Conservation (phyloP, 92 coral and sea anemone genomes). For the Muricea muricata region DNA sequence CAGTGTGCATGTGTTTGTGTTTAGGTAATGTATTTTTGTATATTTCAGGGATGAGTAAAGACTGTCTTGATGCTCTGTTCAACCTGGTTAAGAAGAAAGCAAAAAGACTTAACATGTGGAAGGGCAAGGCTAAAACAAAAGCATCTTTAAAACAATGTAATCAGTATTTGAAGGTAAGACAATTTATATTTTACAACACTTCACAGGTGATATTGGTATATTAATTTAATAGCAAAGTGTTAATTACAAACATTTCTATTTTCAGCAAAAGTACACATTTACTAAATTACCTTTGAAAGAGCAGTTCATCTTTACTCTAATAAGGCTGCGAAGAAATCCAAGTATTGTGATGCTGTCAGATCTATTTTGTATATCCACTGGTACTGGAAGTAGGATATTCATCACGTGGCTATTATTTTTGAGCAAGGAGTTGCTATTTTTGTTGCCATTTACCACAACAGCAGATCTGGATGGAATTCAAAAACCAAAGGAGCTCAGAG, state of each 20-base stretch:
- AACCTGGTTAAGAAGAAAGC: not conserved
- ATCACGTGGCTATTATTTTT: slow-evolving; percentile 64
- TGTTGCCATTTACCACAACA: slow-evolving; percentile 54
- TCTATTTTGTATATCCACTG: slow-evolving; percentile 64
- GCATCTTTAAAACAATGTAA: not conserved
- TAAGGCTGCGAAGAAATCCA: slow-evolving; percentile 64
- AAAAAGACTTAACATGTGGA: not conserved
- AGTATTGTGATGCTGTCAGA: slow-evolving; percentile 73
- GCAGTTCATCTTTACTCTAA: slow-evolving; percentile 75
- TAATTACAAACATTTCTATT: not conserved
- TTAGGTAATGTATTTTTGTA: no score
- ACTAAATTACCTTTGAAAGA: slow-evolving; percentile 68
- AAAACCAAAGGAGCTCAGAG: slow-evolving; percentile 44
- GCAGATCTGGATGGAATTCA: slow-evolving; percentile 38
- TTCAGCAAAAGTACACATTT: slow-evolving; percentile 61
- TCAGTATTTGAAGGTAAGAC: slow-evolving; percentile 2
- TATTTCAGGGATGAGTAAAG: not conserved
- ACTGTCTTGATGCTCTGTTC: not conserved
- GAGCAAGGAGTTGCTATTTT: slow-evolving; percentile 53
- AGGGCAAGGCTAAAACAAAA: not conserved
- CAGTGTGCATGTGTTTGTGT: not conserved
- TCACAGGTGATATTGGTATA: not conserved
- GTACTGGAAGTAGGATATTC: slow-evolving; percentile 67
- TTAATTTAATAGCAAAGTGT: not conserved
- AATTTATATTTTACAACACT: not conserved